Base-by-base conservation (phyloP, 2,797 vertebrate species). In the Notolabrus celidotus region DNA sequence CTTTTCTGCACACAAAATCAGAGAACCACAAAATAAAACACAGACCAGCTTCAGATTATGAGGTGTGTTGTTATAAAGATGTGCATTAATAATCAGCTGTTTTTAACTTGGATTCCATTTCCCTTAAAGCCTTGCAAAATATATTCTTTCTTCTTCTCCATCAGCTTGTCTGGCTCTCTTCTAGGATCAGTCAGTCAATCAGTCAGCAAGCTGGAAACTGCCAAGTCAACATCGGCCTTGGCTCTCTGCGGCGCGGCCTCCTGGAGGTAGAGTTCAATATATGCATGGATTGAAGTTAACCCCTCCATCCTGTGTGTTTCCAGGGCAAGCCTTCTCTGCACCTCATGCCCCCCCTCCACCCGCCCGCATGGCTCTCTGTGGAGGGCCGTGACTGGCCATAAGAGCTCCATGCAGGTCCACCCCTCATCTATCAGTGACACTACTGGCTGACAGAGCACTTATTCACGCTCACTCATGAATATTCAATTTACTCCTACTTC, bases 381-480 rank as follows among this genome's bases (percentile, higher is more conserved):
- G 90, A 88, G 88, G 86, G 51, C 66, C 4, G 23, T 60, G 43
- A 80, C 75, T 82, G 62, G 82, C 67, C 80, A 87, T 82, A 80
- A 89, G 92, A 92, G 91, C 55, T 65, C 80, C 82, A 56, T 22
- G 74, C 70, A 85, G 88, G 92, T 93, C 90, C 83, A 91, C 81
- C 85, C 74, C 92, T 93, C 89, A 97, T 96, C 94, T 93, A 95
- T 96, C 96, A 97, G 94, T 94, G 96, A 94, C 95, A 93, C 86
- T 71, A 76, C 86, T 71, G 80, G 88, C 93, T 95, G 96, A 96
- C 96, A 96, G 92, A 92, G 94, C 87, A 92, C 94, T 97, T 95
- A 94, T 94, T 96, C 96, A 96, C 93, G 70, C 0, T 36, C 79
- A 68, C 94, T 96, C 94, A 96, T 95, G 95, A 96, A 93, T 95